Evolutionary conservation across 2,797 vertebrate species (phyloP).

Genomic region (Coregonus sp.): DNA sequence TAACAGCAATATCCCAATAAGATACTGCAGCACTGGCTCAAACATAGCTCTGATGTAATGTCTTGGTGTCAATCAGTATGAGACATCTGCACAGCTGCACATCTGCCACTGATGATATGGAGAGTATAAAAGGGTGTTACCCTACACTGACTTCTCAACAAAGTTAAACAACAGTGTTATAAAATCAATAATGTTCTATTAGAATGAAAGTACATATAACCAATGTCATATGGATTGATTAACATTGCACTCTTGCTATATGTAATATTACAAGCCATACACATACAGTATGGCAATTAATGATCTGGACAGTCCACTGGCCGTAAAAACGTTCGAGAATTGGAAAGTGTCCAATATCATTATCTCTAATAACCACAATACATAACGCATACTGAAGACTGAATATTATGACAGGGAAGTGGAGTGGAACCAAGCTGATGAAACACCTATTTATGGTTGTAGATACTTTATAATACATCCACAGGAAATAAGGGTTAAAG

Average conservation of each 20-base stretch:
- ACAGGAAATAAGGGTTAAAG: background rate
- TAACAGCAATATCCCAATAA: background rate
- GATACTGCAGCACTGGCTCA: background rate
- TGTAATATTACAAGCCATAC: background rate
- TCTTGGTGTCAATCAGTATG: background rate
- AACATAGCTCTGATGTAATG: background rate
- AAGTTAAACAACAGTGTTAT: conserved; percentile 1
- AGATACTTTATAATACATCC: background rate
- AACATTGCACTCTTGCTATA: background rate
- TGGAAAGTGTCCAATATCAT: background rate
- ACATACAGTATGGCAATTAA: background rate
- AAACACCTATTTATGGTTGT: background rate
- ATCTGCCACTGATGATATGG: conserved; percentile 32
- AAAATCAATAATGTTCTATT: background rate
- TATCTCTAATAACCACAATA: background rate
- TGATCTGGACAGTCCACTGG: background rate
- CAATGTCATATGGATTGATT: background rate
- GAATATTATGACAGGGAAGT: background rate
- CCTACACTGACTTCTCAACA: conserved; percentile 21
- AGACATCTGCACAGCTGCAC: conserved; percentile 48
- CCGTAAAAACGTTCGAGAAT: background rate
- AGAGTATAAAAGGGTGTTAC: conserved; percentile 23
- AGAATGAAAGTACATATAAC: background rate
- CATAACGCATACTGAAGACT: background rate
- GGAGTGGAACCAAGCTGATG: background rate